Percentiles rank a stretch among this genome's conserved stretches.
These are phyloP conservation scores for Xyrauchen texanus DNA, from an alignment of 2,113 vertebrate species.

Conservation along the genomic window DNA sequence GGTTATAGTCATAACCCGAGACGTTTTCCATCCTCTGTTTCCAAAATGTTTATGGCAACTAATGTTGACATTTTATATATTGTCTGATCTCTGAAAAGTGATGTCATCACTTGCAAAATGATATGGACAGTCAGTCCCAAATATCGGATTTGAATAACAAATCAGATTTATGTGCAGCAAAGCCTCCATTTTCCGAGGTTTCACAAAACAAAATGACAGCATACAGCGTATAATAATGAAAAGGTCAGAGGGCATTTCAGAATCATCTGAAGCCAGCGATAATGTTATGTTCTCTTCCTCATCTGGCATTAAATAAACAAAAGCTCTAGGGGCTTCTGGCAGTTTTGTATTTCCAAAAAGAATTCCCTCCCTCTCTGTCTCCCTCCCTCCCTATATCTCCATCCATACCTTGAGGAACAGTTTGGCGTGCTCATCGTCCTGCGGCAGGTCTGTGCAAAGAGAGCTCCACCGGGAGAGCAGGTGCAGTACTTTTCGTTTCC, in stretches of 20 bases:
- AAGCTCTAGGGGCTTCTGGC: constrained; percentile 2
- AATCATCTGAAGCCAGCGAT: constrained; percentile 1
- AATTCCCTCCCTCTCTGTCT: background rate
- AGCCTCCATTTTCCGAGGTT: background rate
- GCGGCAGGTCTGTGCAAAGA: constrained; percentile 87
- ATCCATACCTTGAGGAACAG: constrained; percentile 88
- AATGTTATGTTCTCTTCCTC: background rate
- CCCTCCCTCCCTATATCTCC: background rate
- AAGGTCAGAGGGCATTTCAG: constrained; percentile 5
- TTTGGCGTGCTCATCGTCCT: constrained; percentile 89
- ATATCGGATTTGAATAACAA: too few relatives aligned
- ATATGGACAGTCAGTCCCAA: too few relatives aligned
- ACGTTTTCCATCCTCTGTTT: too few relatives aligned
- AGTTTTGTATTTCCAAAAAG: constrained; percentile 9
- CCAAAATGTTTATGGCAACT: too few relatives aligned
- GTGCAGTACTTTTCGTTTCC: constrained; percentile 91
- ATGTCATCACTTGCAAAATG: too few relatives aligned
- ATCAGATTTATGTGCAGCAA: background rate
- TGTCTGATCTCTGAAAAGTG: too few relatives aligned
- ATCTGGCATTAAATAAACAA: background rate
- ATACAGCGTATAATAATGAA: background rate
- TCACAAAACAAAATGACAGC: background rate
- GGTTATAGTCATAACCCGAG: too few relatives aligned
- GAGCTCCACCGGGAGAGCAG: constrained; percentile 91
- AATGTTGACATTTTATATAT: too few relatives aligned